These are phyloP conservation scores for Apis florea DNA, from an alignment of 1,140 invertebrate species.

Conservation along the genomic window DNA sequence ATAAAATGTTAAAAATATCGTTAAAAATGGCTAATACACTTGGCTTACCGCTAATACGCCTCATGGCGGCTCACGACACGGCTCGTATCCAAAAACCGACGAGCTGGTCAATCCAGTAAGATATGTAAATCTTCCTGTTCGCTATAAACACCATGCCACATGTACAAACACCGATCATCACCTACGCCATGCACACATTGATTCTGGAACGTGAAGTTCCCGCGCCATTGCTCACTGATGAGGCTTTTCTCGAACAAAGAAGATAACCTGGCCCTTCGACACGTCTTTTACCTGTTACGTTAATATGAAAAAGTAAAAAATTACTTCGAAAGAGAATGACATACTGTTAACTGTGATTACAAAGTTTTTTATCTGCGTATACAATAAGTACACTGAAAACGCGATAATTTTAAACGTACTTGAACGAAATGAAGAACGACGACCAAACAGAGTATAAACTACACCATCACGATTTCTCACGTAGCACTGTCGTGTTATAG, in stretches of 20 bases:
- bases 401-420: slow-evolving; percentile 8
- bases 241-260: slow-evolving; percentile 33
- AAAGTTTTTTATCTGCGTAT: background rate
- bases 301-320: background rate
- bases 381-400: background rate
- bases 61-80: slow-evolving; percentile 70
- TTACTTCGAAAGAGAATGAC: background rate
- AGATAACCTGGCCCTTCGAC: slow-evolving; percentile 34
- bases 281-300: slow-evolving; percentile 26
- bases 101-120: slow-evolving; percentile 36
- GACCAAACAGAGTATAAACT: slow-evolving; percentile 38
- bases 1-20: background rate
- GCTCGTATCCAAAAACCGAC: slow-evolving; percentile 61
- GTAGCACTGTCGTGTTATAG: slow-evolving; percentile 56
- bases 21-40: slow-evolving; percentile 15
- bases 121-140: slow-evolving; percentile 47
- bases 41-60: slow-evolving; percentile 75
- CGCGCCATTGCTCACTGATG: slow-evolving; percentile 59
- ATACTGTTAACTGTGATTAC: background rate
- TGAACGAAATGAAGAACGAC: slow-evolving; percentile 10
- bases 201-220: slow-evolving; percentile 29
- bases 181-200: slow-evolving; percentile 52
- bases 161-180: slow-evolving; percentile 54
- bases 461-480: slow-evolving; percentile 56
- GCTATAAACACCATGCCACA: slow-evolving; percentile 69